phyloP scores from a whole-genome alignment of 2,888 invertebrate genomes.

The Platerodrilus igneus region DNA sequence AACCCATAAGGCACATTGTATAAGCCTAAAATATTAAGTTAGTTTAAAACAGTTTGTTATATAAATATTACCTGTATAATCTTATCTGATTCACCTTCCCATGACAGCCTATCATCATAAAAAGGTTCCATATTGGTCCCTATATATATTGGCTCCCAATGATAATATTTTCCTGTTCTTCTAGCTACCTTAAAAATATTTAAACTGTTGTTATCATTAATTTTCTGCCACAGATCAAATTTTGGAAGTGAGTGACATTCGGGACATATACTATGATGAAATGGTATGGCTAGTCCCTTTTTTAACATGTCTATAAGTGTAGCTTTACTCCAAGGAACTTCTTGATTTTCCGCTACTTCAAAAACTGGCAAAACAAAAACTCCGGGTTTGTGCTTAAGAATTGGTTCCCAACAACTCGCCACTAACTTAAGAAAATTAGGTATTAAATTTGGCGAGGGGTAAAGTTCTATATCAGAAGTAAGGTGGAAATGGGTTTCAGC shows the following conservation, averaged over 20 bases:
- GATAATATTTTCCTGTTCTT: constrained; percentile 64
- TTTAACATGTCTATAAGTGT: constrained; percentile 52
- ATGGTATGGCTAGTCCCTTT: constrained; percentile 64
- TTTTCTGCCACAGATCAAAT: constrained; percentile 70
- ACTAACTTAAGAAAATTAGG: constrained; percentile 17
- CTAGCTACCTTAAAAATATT: constrained; percentile 75
- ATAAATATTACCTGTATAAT: constrained; percentile 71
- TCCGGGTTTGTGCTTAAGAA: background rate
- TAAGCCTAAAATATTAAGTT: constrained; percentile 77
- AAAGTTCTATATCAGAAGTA: constrained; percentile 23
- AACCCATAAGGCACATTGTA: constrained; percentile 76
- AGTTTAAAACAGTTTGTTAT: background rate
- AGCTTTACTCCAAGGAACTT: constrained; percentile 15
- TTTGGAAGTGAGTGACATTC: constrained; percentile 78
- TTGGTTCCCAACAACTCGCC: background rate
- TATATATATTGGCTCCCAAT: constrained; percentile 89
- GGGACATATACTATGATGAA: constrained; percentile 78
- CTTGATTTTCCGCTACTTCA: constrained; percentile 12
- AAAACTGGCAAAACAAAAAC: constrained; percentile 21
- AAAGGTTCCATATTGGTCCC: constrained; percentile 77
- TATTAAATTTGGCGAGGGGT: constrained; percentile 19
- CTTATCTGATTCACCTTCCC: constrained; percentile 87
- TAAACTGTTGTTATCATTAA: constrained; percentile 60
- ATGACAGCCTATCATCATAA: constrained; percentile 80
- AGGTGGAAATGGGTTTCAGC: constrained; percentile 23